Evolutionary conservation across 2,113 vertebrate species (phyloP), one percentile per base, ranked within the genome.

Genomic region (Menidia beryllina): DNA sequence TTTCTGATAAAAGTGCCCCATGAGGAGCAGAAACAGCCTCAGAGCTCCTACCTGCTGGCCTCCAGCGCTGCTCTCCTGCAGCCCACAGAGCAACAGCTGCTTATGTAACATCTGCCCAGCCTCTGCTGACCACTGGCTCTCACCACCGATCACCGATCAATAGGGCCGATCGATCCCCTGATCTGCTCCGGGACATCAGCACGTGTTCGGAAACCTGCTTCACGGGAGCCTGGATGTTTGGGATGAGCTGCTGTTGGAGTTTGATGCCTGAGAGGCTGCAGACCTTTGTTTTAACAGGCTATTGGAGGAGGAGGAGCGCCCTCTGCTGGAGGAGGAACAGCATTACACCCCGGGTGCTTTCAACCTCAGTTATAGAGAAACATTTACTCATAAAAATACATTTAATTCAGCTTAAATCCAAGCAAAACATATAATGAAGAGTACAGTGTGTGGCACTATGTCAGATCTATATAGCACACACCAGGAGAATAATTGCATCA

Each of bases 31-130:
- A 34, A 34, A 34, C 10, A 43, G 14, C 39, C 10, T 41, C 5
- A 36, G 30, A 55, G 27, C 38, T 59, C 79, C 60, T 63, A 82
- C 81, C 77, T 62, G 67, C 67, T 81, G 0, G 15, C 41, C 41
- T 69, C 41, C 72, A 49, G 48, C 41, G 52, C 10, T 21, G 70
- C 38, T 77, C 59, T 57, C 49, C 30, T 27, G 7, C 63, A 56
- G 60, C 6, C 1, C 8, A 7, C 61, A 47, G 10, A 30, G n/a
- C 48, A n/a, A 1, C 57, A 38, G 55, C 59, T 61, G 72, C 39
- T 85, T 79, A 81, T 38, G 57, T 66, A 88, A 85, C 74, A 50
- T 27, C 24, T 17, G 65, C 69, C 9, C 61, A 70, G 64, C 72
- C 38, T 47, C 27, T 0, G 26, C 60, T 49, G 77, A 12, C 72